phyloP scores from a whole-genome alignment of 2,797 vertebrate species.

The Coregonus sp. region DNA sequence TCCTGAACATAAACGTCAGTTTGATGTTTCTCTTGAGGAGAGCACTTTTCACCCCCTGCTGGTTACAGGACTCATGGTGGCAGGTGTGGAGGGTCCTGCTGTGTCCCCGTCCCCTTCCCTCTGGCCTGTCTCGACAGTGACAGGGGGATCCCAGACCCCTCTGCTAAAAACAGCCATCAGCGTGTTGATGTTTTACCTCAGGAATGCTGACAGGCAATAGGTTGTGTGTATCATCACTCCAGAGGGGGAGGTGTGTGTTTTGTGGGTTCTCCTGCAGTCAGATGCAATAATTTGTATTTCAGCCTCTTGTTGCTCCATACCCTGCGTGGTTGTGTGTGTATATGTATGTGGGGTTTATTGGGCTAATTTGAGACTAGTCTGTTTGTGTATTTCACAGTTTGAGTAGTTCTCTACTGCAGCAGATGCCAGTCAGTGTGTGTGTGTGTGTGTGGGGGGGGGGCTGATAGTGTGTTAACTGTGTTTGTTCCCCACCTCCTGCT shows the following conservation, averaged over 20 bases:
- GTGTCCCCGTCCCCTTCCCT: conserved; percentile 37
- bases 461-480: neutral
- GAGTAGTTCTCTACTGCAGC: neutral
- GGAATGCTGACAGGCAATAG: conserved; percentile 22
- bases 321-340: neutral
- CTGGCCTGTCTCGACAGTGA: neutral
- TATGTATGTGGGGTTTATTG: neutral
- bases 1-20: neutral
- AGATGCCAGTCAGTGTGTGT: conserved; percentile 1
- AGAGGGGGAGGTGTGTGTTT: neutral
- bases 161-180: conserved; percentile 9
- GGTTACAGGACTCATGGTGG: conserved; percentile 19
- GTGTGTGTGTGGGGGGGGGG: neutral
- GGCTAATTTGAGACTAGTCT: neutral
- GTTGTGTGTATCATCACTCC: conserved; percentile 5
- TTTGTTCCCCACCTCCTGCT: conserved; percentile 6
- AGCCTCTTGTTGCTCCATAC: no score
- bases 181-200: conserved; percentile 7
- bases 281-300: neutral
- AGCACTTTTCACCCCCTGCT: neutral
- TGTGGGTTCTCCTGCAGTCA: neutral
- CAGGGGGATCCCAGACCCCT: neutral
- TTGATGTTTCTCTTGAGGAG: neutral
- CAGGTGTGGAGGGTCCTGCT: conserved; percentile 66
- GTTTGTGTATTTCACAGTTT: neutral